Conservation (phyloP, 2,797 vertebrate genomes). For the Sebastes umbrosus region DNA sequence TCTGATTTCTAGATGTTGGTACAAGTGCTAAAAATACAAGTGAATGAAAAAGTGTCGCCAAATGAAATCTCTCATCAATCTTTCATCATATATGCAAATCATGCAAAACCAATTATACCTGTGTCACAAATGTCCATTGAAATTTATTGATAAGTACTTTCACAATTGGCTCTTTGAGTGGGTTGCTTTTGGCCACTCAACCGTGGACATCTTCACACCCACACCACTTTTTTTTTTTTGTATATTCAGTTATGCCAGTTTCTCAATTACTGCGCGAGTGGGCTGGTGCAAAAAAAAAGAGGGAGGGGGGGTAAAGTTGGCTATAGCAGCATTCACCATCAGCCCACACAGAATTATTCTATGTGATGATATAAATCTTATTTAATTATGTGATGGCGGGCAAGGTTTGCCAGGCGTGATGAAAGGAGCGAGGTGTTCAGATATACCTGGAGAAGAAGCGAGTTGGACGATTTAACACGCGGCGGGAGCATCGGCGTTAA, state of each 20-base stretch:
- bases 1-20: neutral
- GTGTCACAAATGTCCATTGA: conserved; percentile 46
- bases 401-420: conserved; percentile 50
- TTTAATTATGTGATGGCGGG: conserved; percentile 63
- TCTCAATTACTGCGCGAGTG: conserved; percentile 67
- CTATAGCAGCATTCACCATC: conserved; percentile 51
- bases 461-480: conserved; percentile 26
- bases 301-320: conserved; percentile 40
- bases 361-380: conserved; percentile 72
- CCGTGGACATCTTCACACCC: conserved; percentile 74
- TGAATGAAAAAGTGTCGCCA: neutral
- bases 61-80: conserved; percentile 23
- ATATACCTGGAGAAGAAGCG: conserved; percentile 52
- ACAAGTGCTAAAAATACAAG: conserved; percentile 4
- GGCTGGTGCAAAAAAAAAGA: conserved; percentile 55
- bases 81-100: conserved; percentile 44
- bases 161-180: conserved; percentile 60
- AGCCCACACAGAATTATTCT: conserved; percentile 71
- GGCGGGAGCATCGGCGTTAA: neutral
- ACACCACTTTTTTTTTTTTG: conserved; percentile 46
- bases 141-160: conserved; percentile 61
- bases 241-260: conserved; percentile 64
- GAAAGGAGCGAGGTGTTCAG: conserved; percentile 58
- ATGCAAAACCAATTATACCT: conserved; percentile 41
- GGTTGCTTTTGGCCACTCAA: conserved; percentile 68